Conservation (phyloP, 2,797 vertebrate species). For the Sebastes cheni region DNA sequence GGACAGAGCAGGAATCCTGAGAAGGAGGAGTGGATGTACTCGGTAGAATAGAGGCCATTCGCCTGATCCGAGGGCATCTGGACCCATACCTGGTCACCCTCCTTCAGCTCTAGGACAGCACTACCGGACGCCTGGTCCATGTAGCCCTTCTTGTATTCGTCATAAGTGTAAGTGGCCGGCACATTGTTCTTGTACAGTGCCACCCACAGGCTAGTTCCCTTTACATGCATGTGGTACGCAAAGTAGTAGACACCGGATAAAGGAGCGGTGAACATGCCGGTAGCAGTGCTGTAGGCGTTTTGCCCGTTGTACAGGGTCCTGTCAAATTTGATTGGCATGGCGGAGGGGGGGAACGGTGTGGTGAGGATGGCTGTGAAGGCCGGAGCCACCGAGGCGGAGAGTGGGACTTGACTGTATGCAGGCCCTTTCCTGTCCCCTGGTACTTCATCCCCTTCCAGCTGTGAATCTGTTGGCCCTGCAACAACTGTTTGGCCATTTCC, state of each 20-base stretch:
- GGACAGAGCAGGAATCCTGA: slow-evolving; percentile 98
- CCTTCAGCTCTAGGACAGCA: slow-evolving; percentile 96
- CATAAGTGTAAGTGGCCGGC: slow-evolving; percentile 98
- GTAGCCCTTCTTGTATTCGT: slow-evolving; percentile 99
- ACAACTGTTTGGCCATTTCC: slow-evolving; percentile 90
- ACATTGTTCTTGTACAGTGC: slow-evolving; percentile 99
- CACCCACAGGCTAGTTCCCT: slow-evolving; percentile 99
- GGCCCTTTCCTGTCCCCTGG: slow-evolving; percentile 88
- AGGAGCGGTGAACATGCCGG: slow-evolving; percentile 95
- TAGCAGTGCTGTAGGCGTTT: slow-evolving; percentile 92
- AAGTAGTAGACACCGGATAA: slow-evolving; percentile 97
- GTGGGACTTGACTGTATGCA: slow-evolving; percentile 87
- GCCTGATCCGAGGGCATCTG: slow-evolving; percentile 99
- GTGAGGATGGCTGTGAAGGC: slow-evolving; percentile 97
- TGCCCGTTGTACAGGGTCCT: slow-evolving; percentile 97
- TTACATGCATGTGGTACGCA: slow-evolving; percentile 97
- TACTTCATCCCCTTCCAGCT: slow-evolving; percentile 88
- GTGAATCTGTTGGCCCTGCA: slow-evolving; percentile 85
- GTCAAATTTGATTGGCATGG: slow-evolving; percentile 97
- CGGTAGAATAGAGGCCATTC: slow-evolving; percentile 97
- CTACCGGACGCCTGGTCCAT: slow-evolving; percentile 99
- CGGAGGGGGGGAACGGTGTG: slow-evolving; percentile 94
- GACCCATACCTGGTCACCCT: slow-evolving; percentile 97
- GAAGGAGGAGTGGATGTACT: slow-evolving; percentile 99
- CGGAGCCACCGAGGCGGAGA: slow-evolving; percentile 88